Percentiles rank a stretch among this genome's conserved stretches.
Conservation (phyloP, 1,140 invertebrate genomes). For the Octopus bimaculoides region DNA sequence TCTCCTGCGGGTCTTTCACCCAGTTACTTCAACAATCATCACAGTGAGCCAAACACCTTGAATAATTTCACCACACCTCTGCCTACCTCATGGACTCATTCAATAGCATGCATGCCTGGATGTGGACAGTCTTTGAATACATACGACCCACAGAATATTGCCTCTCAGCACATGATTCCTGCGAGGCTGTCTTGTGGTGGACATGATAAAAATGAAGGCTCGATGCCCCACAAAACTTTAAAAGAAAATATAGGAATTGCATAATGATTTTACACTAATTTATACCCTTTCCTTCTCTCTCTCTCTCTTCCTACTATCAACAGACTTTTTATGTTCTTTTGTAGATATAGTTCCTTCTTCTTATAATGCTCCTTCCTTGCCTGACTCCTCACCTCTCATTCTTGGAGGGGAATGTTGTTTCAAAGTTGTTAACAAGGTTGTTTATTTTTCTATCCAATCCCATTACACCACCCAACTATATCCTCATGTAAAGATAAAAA, state of each 20-base stretch:
- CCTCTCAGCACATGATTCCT: conserved; percentile 44
- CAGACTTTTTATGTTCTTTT: no score
- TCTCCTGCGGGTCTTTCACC: conserved; percentile 13
- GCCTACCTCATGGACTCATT: conserved; percentile 32
- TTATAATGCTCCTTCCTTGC: no score
- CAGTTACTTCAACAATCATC: conserved; percentile 36
- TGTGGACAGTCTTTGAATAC: conserved; percentile 24
- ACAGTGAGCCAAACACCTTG: conserved; percentile 41
- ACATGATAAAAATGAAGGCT: conserved; percentile 38
- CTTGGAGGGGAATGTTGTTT: no score
- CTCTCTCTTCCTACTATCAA: no score
- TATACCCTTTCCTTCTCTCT: no score
- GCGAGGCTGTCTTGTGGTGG: conserved; percentile 42
- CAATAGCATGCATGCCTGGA: conserved; percentile 27
- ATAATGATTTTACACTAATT: conserved; percentile 18
- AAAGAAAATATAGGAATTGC: conserved; percentile 50
- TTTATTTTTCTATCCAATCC: no score
- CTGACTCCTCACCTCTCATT: no score
- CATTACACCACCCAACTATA: no score
- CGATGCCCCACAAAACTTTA: conserved; percentile 42
- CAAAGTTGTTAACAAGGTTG: no score
- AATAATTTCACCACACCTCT: conserved; percentile 25
- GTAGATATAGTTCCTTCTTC: no score
- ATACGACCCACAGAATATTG: conserved; percentile 37
- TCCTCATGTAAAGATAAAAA: no score